Conservation (phyloP, 2,888 invertebrate genomes). For the Phoronis australis region DNA sequence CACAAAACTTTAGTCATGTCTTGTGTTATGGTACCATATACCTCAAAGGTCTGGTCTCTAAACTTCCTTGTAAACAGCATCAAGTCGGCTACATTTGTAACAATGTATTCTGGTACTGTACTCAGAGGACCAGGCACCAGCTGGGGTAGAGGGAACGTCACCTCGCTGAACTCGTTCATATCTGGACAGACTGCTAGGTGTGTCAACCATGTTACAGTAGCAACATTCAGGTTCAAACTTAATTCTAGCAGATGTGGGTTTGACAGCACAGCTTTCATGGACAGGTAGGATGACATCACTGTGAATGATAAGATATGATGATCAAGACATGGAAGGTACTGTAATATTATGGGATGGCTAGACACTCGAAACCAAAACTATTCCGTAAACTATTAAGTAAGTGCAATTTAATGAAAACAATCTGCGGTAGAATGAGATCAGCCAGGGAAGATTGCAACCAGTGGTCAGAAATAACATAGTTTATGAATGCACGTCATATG, state of each 20-base stretch:
- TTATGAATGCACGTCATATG: no score
- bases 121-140: constrained; percentile 48
- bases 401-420: no score
- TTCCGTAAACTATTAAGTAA: no score
- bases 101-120: constrained; percentile 79
- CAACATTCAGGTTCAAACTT: constrained; percentile 71
- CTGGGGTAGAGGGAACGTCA: constrained; percentile 44
- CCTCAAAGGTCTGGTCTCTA: constrained; percentile 46
- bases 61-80: constrained; percentile 62
- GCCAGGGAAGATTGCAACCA: no score
- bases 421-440: no score
- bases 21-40: constrained; percentile 12
- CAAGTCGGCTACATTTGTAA: constrained; percentile 81
- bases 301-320: no score
- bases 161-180: constrained; percentile 24
- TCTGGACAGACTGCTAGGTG: constrained; percentile 64
- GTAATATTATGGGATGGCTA: no score
- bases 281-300: no score
- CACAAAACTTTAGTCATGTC: no score
- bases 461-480: no score
- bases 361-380: no score
- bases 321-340: no score
- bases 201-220: constrained; percentile 77
- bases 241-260: constrained; percentile 69
- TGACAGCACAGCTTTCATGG: constrained; percentile 62